phyloP scores from a whole-genome alignment of 2,797 vertebrate species.

The Syncerus caffer region DNA sequence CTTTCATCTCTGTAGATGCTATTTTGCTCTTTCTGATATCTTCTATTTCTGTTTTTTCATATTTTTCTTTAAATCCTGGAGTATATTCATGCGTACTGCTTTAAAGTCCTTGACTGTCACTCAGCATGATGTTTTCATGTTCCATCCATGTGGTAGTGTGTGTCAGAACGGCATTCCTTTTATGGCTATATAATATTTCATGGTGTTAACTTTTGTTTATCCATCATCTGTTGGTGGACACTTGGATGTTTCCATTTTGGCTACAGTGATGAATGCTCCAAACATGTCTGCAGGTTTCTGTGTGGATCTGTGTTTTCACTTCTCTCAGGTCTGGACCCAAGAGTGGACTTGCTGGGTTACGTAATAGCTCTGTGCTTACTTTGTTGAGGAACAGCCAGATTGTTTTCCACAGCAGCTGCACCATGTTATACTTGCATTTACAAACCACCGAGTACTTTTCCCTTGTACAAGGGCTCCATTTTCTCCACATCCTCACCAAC shows the following conservation, averaged over 20 bases:
- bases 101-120: neutral
- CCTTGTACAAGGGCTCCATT: neutral
- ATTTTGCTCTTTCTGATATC: neutral
- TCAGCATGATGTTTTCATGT: neutral
- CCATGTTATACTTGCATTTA: neutral
- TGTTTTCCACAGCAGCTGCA: neutral
- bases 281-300: accelerated
- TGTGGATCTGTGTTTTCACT: neutral
- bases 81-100: accelerated
- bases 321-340: neutral
- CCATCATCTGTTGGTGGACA: neutral
- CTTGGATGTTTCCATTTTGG: neutral
- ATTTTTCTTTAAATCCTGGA: neutral
- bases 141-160: accelerated
- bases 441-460: neutral
- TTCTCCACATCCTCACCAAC: neutral
- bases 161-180: accelerated
- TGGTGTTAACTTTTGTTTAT: too few species aligned
- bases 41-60: neutral
- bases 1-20: neutral
- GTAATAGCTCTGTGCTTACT: neutral
- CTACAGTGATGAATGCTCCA: neutral
- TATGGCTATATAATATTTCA: accelerated
- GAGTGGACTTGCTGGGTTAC: neutral
- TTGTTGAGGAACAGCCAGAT: neutral